Base-by-base conservation (phyloP, 2,888 invertebrate genomes). In the Seira musarum region DNA sequence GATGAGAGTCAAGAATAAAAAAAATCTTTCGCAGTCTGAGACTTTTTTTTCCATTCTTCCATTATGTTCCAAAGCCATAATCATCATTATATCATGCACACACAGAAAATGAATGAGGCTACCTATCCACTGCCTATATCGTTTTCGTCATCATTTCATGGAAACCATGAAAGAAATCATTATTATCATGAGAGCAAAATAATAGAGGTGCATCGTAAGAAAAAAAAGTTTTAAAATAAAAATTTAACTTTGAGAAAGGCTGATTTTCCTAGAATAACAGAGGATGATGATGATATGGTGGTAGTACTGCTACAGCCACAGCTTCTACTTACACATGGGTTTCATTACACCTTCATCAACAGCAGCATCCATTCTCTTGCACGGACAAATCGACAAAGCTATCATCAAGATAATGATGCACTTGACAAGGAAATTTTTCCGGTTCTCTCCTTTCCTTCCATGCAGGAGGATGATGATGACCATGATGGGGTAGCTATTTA, bases 361-460 rank as follows among this genome's bases (percentile, higher is more conserved):
- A 73, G 69, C 70, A 80, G 63, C 75, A 3, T 57, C 57, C 57
- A 57, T 57, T 57, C 57, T 57, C 71, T 75, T 80, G 66, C 80
- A 80, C 75, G 75, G 70, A 75, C 71, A 80, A 80, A 80, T 80
- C 80, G 75, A 75, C 80, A 80, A 80, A 69, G 75, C 75, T 80
- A 80, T 80, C 75, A 80, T 80, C 80, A 80, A 80, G 80, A 80
- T 80, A 80, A 80, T 80, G 80, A 80, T 80, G 80, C 80, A 80
- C 66, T 80, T 80, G 70, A 75, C 64, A 57, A 75, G 75, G 71
- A 80, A 80, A 75, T 75, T 80, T 80, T 80, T 80, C 80, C 80
- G 75, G 75, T 80, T 80, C 80, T 79, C 80, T 79, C 30, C 67
- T 35, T 69, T 79, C 72, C 79, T n/a, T n/a, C n/a, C n/a, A 79